Percentiles rank a stretch among this genome's conserved stretches.
Evolutionary conservation across 2,888 invertebrate species (phyloP).

Genomic region (Zonitis immaculata): DNA sequence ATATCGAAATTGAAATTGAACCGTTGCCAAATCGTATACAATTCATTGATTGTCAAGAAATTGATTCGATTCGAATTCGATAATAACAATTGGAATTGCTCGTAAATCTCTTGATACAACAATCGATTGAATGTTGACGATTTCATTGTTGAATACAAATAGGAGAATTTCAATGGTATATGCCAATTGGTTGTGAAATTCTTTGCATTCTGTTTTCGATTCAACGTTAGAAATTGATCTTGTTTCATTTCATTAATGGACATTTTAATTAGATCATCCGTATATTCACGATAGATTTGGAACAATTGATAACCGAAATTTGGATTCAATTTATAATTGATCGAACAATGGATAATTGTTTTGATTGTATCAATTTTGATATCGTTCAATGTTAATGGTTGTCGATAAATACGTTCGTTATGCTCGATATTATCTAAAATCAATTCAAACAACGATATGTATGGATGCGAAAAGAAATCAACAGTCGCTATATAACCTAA

Average conservation of each 20-base stretch:
- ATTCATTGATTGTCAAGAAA: conserved; percentile 29
- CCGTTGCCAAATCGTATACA: conserved; percentile 19
- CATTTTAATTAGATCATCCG: conserved; percentile 58
- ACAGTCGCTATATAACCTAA: conserved; percentile 25
- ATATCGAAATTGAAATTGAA: conserved; percentile 48
- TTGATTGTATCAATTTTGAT: conserved; percentile 54
- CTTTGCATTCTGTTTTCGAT: conserved; percentile 25
- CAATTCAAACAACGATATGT: conserved; percentile 9
- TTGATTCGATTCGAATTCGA: conserved; percentile 1
- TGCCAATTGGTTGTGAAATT: conserved; percentile 22
- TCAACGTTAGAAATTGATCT: conserved; percentile 56
- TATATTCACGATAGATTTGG: conserved; percentile 67
- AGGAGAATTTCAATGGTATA: conserved; percentile 46
- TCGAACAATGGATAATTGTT: conserved; percentile 61
- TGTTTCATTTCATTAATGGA: conserved; percentile 58
- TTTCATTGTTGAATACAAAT: conserved; percentile 46
- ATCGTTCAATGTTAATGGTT: conserved; percentile 50
- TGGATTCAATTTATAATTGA: conserved; percentile 58
- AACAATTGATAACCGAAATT: conserved; percentile 64
- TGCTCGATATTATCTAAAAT: conserved; percentile 15
- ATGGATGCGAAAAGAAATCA: conserved; percentile 29
- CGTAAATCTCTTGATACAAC: conserved; percentile 27
- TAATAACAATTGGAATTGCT: conserved; percentile 17
- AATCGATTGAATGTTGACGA: conserved; percentile 24
- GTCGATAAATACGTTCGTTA: conserved; percentile 26